phyloP scores from a whole-genome alignment of 2,113 vertebrate species.

The Rallus limicola region DNA sequence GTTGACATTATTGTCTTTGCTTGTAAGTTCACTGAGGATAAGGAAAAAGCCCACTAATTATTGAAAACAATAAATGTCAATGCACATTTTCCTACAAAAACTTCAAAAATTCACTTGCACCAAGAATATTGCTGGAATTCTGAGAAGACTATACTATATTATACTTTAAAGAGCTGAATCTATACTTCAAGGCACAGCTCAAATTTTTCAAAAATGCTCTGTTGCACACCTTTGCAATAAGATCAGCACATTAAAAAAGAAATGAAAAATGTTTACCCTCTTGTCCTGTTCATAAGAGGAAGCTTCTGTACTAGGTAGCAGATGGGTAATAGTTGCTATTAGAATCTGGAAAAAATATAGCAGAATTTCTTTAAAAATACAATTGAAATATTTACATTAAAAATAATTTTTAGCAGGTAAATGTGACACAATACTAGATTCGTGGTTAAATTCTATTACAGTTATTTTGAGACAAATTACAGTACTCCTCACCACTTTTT shows the following conservation, averaged over 20 bases:
- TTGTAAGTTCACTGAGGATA: neutral
- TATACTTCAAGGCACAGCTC: neutral
- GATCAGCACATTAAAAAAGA: neutral
- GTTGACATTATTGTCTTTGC: neutral
- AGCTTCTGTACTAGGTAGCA: conserved; percentile 92
- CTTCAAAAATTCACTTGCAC: neutral
- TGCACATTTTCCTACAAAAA: neutral
- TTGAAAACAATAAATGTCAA: neutral
- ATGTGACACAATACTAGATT: neutral
- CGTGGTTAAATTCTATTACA: neutral
- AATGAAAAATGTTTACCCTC: conserved; percentile 80
- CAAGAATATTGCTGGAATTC: neutral
- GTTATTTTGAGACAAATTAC: neutral
- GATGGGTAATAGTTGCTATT: conserved; percentile 94
- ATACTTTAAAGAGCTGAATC: neutral
- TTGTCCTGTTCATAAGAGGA: conserved; percentile 96
- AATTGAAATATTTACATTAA: neutral
- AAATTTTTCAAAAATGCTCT: neutral
- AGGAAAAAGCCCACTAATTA: neutral
- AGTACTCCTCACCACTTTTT: neutral
- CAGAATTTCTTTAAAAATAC: conserved; percentile 23
- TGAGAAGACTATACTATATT: neutral
- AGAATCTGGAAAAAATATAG: conserved; percentile 83
- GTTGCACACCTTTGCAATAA: neutral
- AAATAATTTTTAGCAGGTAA: neutral